Evolutionary conservation across 2,797 vertebrate species (phyloP).

Genomic region (Threskiornis aethiopicus): DNA sequence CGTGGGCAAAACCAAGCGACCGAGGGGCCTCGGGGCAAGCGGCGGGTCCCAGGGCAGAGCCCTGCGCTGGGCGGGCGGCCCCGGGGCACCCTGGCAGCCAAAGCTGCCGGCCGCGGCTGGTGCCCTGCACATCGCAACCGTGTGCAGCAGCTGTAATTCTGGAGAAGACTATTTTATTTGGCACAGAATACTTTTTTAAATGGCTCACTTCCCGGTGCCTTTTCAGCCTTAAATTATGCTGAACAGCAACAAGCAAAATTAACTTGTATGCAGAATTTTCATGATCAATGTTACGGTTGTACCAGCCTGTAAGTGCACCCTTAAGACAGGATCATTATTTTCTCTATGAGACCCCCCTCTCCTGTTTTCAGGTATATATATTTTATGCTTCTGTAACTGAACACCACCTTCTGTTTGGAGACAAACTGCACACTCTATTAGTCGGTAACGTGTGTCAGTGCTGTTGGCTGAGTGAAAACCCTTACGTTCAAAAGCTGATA

Average conservation of each 20-base stretch:
- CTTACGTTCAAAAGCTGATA: neutral
- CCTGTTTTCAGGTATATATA: neutral
- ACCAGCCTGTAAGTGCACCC: neutral
- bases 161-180: neutral
- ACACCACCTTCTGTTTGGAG: neutral
- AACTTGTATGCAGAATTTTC: neutral
- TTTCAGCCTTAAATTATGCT: neutral
- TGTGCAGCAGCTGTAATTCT: conserved; percentile 13
- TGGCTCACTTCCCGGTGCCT: neutral
- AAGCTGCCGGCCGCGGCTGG: neutral
- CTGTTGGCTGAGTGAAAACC: neutral
- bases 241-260: neutral
- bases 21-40: accelerated
- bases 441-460: neutral
- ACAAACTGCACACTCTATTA: neutral
- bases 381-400: neutral
- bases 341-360: neutral
- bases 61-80: neutral
- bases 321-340: neutral
- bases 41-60: neutral
- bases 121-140: neutral
- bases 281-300: neutral
- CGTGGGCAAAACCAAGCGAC: accelerated
- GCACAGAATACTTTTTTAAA: neutral
- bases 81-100: neutral